Evolutionary conservation across 2,888 invertebrate species (phyloP).

Genomic region (Emesis russula): DNA sequence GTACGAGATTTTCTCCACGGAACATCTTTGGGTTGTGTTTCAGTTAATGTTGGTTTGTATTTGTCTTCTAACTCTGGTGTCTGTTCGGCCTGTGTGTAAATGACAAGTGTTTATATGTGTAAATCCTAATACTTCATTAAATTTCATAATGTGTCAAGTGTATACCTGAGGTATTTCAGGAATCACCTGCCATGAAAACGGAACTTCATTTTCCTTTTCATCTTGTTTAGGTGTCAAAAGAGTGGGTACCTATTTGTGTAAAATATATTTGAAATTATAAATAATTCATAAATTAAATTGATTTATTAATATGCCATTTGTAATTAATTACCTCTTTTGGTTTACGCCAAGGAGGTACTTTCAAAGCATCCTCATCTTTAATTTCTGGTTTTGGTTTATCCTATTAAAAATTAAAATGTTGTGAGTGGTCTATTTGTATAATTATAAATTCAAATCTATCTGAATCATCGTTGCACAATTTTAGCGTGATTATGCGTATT

Average conservation of each 20-base stretch:
- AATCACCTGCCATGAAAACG: slow-evolving; percentile 94
- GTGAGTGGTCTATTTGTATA: not conserved
- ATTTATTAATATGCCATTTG: not conserved
- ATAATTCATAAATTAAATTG: not conserved
- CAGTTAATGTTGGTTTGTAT: slow-evolving; percentile 93
- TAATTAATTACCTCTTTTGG: slow-evolving; percentile 89
- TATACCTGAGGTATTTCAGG: slow-evolving; percentile 95
- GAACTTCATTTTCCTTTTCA: slow-evolving; percentile 91
- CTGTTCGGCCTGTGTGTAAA: slow-evolving; percentile 92
- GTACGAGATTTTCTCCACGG: slow-evolving; percentile 93
- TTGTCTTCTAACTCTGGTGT: slow-evolving; percentile 93
- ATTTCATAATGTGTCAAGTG: not conserved
- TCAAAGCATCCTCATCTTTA: not conserved
- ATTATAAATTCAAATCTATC: not conserved
- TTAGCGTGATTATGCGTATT: not conserved
- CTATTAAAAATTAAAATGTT: not conserved
- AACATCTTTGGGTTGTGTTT: slow-evolving; percentile 91
- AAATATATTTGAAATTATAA: not conserved
- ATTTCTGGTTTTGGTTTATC: slow-evolving; percentile 8
- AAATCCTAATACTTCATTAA: not conserved
- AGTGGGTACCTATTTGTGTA: slow-evolving; percentile 90
- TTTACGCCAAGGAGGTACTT: slow-evolving; percentile 78
- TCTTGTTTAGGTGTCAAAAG: slow-evolving; percentile 91
- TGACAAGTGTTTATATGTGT: not conserved
- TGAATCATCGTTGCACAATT: not conserved